These are phyloP conservation scores for Phyllopteryx taeniolatus DNA, from an alignment of 2,113 vertebrate genomes.

Conservation along the genomic window DNA sequence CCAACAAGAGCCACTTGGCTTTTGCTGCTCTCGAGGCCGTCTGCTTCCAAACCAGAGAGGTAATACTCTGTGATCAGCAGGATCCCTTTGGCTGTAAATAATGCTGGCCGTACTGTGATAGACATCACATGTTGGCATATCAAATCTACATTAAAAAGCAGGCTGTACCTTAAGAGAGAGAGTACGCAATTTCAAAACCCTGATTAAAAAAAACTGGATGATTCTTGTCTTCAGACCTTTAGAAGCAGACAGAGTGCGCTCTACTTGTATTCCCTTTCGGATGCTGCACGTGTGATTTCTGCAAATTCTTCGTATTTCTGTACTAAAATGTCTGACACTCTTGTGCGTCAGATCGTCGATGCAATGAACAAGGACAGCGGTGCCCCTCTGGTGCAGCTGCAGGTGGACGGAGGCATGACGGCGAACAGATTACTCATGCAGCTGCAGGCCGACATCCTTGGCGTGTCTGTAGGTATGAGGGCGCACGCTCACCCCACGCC, in stretches of 20 bases:
- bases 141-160: too few species aligned
- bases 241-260: too few species aligned
- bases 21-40: constrained; percentile 97
- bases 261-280: too few species aligned
- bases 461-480: constrained; percentile 88
- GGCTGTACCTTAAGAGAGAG: neutral
- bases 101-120: neutral
- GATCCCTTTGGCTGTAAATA: neutral
- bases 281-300: neutral
- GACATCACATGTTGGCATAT: too few species aligned
- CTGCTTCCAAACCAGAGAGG: constrained; percentile 97
- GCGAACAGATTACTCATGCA: constrained; percentile 92
- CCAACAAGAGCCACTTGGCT: constrained; percentile 93
- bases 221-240: too few species aligned
- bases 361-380: constrained; percentile 95
- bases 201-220: too few species aligned
- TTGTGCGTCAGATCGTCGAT: constrained; percentile 83
- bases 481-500: too few species aligned
- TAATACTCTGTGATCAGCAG: constrained; percentile 46
- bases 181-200: too few species aligned
- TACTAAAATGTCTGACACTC: neutral
- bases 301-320: neutral
- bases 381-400: constrained; percentile 83
- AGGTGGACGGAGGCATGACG: constrained; percentile 90
- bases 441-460: constrained; percentile 93